phyloP scores from a whole-genome alignment of 2,113 vertebrate species.

The Triplophysa rosa region DNA sequence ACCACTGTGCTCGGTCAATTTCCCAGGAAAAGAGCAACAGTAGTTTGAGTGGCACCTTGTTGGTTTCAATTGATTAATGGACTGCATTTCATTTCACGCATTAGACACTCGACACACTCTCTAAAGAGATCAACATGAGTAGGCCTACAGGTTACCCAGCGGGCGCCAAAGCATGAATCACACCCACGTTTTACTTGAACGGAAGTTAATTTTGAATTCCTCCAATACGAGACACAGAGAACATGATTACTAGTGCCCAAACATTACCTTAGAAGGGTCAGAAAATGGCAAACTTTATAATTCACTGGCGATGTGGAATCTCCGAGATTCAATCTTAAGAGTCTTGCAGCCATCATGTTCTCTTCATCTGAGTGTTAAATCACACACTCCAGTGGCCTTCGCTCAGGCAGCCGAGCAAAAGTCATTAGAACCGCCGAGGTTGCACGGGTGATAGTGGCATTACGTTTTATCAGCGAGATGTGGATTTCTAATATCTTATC shows the following conservation, averaged over 20 bases:
- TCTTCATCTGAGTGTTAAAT: constrained; percentile 32
- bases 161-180: background rate
- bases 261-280: background rate
- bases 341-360: constrained; percentile 12
- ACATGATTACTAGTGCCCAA: background rate
- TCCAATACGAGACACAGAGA: background rate
- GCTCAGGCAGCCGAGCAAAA: constrained; percentile 31
- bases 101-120: background rate
- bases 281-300: background rate
- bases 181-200: background rate
- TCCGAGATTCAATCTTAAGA: constrained; percentile 10
- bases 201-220: background rate
- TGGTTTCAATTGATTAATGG: too few relatives aligned
- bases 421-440: constrained; percentile 35
- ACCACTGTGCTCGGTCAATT: too few relatives aligned
- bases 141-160: background rate
- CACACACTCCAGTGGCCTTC: constrained; percentile 22
- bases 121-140: background rate
- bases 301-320: constrained; percentile 15
- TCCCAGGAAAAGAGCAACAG: too few relatives aligned
- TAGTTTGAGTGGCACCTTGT: too few relatives aligned
- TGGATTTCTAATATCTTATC: constrained; percentile 48
- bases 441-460: constrained; percentile 40
- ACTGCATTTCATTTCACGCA: too few relatives aligned
- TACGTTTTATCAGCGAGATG: constrained; percentile 31